These are phyloP conservation scores for Kryptopterus vitreolus DNA, from an alignment of 2,797 vertebrate species.

Conservation along the genomic window DNA sequence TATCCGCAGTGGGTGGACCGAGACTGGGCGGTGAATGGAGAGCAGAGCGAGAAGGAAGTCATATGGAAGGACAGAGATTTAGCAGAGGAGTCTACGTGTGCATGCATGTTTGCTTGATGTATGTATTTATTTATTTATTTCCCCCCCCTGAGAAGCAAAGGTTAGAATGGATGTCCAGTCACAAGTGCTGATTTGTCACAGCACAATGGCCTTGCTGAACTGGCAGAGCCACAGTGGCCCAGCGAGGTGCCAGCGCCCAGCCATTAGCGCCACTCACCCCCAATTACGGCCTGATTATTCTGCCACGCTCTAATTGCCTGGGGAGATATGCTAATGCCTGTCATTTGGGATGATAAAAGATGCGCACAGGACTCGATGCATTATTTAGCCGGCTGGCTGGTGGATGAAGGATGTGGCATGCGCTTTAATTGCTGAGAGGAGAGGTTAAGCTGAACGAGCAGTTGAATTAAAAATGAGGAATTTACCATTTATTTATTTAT, in stretches of 20 bases:
- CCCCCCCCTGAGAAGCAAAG: slow-evolving; percentile 1
- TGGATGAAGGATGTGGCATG: slow-evolving; percentile 96
- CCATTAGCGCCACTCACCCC: slow-evolving; percentile 98
- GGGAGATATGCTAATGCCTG: slow-evolving; percentile 90
- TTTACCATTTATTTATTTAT: slow-evolving; percentile 47
- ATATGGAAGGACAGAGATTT: slow-evolving; percentile 12
- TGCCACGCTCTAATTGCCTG: slow-evolving; percentile 87
- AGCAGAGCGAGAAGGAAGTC: slow-evolving; percentile 16
- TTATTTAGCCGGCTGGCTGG: slow-evolving; percentile 78
- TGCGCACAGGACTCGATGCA: slow-evolving; percentile 66
- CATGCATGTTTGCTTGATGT: not conserved
- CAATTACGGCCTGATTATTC: slow-evolving; percentile 91
- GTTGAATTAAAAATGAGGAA: slow-evolving; percentile 83
- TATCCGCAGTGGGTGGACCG: slow-evolving; percentile 20
- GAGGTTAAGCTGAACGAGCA: slow-evolving; percentile 98
- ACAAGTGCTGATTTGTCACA: slow-evolving; percentile 40
- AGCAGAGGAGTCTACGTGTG: not conserved
- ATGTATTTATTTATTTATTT: slow-evolving; percentile 9
- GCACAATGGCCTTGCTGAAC: slow-evolving; percentile 44
- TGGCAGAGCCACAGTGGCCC: slow-evolving; percentile 69
- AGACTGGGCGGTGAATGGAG: slow-evolving; percentile 15
- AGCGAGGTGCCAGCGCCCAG: slow-evolving; percentile 88
- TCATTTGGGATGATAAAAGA: slow-evolving; percentile 91
- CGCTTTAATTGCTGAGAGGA: slow-evolving; percentile 99
- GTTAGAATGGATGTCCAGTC: slow-evolving; percentile 34